These are phyloP conservation scores for Lagorchestes hirsutus DNA, from an alignment of 2,797 vertebrate species.

Conservation along the genomic window DNA sequence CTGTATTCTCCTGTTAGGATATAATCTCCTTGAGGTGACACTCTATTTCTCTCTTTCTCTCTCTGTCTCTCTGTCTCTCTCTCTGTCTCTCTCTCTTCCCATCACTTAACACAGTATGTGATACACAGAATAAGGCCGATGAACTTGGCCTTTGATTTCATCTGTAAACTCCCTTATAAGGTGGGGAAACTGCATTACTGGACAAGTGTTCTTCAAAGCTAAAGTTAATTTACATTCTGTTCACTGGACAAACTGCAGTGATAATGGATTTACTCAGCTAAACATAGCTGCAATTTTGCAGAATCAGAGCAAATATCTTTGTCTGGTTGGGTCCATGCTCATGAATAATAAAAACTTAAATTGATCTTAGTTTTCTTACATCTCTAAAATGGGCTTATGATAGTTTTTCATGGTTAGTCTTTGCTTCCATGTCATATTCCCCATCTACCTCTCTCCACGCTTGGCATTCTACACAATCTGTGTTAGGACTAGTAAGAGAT, in stretches of 20 bases:
- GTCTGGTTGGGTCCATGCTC: neutral
- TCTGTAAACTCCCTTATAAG: neutral
- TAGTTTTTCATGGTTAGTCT: neutral
- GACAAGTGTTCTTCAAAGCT: neutral
- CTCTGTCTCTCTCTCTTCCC: neutral
- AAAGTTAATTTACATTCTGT: neutral
- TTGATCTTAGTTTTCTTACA: neutral
- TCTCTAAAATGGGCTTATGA: neutral
- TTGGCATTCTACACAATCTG: neutral
- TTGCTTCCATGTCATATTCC: neutral
- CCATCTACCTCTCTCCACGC: neutral
- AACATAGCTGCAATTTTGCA: neutral
- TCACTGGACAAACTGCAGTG: neutral
- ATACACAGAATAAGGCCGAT: neutral
- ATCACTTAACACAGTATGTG: neutral
- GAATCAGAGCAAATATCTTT: neutral
- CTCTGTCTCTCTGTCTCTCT: neutral
- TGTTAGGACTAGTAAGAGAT: neutral
- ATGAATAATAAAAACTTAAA: neutral
- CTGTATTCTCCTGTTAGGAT: too few relatives aligned
- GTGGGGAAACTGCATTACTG: neutral
- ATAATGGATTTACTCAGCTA: neutral
- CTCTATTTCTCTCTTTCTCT: neutral
- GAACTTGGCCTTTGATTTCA: neutral
- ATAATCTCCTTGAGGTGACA: too few relatives aligned